Evolutionary conservation across 2,888 invertebrate species (phyloP).

Genomic region (Pycnomerus fuliginosus): DNA sequence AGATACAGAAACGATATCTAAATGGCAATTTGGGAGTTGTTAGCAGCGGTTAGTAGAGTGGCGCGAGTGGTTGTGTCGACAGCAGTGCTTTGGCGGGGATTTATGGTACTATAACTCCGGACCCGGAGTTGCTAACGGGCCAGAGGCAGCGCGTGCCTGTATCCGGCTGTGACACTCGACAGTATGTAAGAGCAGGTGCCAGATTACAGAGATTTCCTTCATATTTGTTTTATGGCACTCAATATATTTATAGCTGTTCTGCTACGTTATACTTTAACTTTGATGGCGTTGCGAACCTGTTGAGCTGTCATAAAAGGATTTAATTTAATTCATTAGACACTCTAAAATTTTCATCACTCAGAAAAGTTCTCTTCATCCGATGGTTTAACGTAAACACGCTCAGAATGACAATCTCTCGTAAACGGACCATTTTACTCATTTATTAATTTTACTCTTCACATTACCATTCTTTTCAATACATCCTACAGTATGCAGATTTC

Average conservation of each 20-base stretch:
- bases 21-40: conserved; percentile 52
- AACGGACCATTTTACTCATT: too few relatives aligned
- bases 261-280: conserved; percentile 16
- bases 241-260: conserved; percentile 37
- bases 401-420: too few relatives aligned
- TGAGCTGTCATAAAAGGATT: conserved; percentile 16
- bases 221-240: conserved; percentile 42
- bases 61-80: conserved; percentile 47
- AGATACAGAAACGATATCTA: conserved; percentile 42
- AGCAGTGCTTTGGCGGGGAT: conserved; percentile 45
- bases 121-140: conserved; percentile 38
- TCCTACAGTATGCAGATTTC: too few relatives aligned
- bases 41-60: conserved; percentile 51
- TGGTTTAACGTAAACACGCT: too few relatives aligned
- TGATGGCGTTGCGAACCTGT: conserved; percentile 24
- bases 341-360: too few relatives aligned
- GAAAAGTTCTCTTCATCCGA: too few relatives aligned
- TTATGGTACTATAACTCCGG: conserved; percentile 45
- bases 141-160: conserved; percentile 40
- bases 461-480: too few relatives aligned
- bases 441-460: too few relatives aligned
- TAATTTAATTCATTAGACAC: too few relatives aligned
- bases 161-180: conserved; percentile 39
- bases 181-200: conserved; percentile 43
- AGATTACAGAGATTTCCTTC: conserved; percentile 44